Conservation (phyloP, 1,140 invertebrate genomes). For the Diuraphis noxia region DNA sequence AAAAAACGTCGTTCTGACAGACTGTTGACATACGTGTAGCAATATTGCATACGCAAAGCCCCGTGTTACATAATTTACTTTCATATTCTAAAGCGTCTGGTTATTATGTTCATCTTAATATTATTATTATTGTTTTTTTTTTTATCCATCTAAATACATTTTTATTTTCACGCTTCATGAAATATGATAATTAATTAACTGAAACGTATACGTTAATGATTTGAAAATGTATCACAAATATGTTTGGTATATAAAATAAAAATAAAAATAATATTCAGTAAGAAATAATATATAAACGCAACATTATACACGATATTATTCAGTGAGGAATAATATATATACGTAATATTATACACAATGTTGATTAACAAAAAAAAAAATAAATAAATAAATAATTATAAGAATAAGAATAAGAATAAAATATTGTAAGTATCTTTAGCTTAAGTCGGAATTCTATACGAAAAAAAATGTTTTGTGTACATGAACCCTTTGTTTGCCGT, state of each 20-base stretch:
- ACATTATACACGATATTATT: neutral
- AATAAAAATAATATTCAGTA: neutral
- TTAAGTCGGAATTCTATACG: neutral
- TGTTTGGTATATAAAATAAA: neutral
- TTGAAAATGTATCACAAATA: neutral
- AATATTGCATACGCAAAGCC: slow-evolving; percentile 9
- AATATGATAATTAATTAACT: neutral
- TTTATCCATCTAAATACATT: neutral
- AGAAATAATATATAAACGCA: neutral
- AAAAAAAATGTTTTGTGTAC: neutral
- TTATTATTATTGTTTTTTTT: neutral
- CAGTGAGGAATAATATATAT: neutral
- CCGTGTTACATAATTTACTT: neutral
- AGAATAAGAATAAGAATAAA: neutral
- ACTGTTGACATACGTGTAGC: neutral
- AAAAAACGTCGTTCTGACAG: neutral
- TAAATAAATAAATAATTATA: too few relatives aligned
- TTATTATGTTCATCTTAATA: neutral
- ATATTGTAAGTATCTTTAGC: neutral
- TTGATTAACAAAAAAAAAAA: neutral
- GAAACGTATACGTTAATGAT: neutral
- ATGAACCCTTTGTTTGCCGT: neutral
- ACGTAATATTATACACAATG: neutral
- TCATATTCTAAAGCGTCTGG: neutral
- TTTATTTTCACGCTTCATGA: neutral